Percentiles rank a stretch among this genome's conserved stretches.
phyloP scores from a whole-genome alignment of 2,797 vertebrate genomes.

The Eulemur rubriventer region DNA sequence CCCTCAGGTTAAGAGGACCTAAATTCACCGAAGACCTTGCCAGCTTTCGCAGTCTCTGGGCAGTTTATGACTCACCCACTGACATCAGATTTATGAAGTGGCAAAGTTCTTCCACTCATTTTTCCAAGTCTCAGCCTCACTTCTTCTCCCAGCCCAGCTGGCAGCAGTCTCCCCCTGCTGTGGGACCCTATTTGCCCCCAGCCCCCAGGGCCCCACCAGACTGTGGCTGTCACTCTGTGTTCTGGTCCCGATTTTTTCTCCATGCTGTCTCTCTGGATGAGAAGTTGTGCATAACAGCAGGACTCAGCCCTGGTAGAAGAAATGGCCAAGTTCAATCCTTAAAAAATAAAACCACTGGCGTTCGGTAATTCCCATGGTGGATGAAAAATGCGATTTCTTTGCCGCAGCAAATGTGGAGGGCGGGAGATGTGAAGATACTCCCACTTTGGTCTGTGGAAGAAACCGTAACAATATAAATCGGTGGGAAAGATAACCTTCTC shows the following conservation, averaged over 20 bases:
- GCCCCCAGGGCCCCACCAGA: slow-evolving; percentile 3
- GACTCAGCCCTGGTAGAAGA: slow-evolving; percentile 55
- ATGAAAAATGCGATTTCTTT: slow-evolving; percentile 76
- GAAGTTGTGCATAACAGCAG: slow-evolving; percentile 52
- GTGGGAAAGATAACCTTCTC: slow-evolving; percentile 41
- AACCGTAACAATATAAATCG: slow-evolving; percentile 69
- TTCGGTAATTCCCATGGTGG: slow-evolving; percentile 61
- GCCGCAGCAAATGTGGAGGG: slow-evolving; percentile 57
- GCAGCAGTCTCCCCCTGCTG: not conserved
- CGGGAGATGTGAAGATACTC: slow-evolving; percentile 31
- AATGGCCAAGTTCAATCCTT: slow-evolving; percentile 63
- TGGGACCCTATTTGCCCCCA: slow-evolving; percentile 52
- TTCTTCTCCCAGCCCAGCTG: not conserved
- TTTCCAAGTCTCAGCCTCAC: slow-evolving; percentile 50
- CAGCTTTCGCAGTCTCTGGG: not conserved
- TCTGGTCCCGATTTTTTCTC: slow-evolving; percentile 64
- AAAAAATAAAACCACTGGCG: slow-evolving; percentile 64
- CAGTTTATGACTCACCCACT: slow-evolving; percentile 29
- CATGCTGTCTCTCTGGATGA: slow-evolving; percentile 26
- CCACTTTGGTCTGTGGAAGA: slow-evolving; percentile 41
- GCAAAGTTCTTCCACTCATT: slow-evolving; percentile 35
- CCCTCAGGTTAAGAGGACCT: not conserved
- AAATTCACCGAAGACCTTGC: not conserved
- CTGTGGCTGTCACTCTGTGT: not conserved
- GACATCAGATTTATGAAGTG: slow-evolving; percentile 43